Conservation (phyloP, 92 coral and sea anemone genomes). For the Actinostola sp. region DNA sequence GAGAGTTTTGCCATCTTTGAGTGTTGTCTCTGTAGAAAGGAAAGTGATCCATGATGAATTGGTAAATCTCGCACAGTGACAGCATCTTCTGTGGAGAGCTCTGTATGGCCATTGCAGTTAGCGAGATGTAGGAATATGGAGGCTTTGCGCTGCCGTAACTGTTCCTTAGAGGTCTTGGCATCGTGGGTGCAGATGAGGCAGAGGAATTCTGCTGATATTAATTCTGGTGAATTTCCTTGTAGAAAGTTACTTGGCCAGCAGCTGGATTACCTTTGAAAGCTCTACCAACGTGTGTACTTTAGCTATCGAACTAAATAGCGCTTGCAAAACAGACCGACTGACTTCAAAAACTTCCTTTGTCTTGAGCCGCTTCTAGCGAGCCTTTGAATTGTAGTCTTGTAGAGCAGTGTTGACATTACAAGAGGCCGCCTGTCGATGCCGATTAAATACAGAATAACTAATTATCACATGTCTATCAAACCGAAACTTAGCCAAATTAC, state of each 20-base stretch:
- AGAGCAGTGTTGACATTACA: conserved; percentile 88
- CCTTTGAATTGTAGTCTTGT: conserved; percentile 70
- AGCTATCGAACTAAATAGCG: conserved; percentile 85
- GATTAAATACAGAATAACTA: conserved; percentile 98
- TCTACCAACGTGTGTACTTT: conserved; percentile 77
- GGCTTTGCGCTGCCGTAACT: conserved; percentile 99
- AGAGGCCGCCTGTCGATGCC: conserved; percentile 93
- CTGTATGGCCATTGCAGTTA: conserved; percentile 98
- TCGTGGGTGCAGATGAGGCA: conserved; percentile 35
- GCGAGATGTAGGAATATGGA: conserved; percentile 94
- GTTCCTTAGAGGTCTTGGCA: conserved; percentile 98
- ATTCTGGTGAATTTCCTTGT: conserved; percentile 33
- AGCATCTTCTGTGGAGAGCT: conserved; percentile 99
- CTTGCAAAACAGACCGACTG: conserved; percentile 82
- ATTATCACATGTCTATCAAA: conserved; percentile 99
- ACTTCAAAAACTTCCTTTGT: conserved; percentile 91
- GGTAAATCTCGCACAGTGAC: conserved; percentile 93
- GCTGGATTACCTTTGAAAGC: conserved; percentile 82
- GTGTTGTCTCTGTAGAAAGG: conserved; percentile 98
- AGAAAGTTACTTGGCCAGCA: conserved; percentile 55
- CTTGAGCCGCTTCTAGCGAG: conserved; percentile 70
- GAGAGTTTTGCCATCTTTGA: conserved; percentile 99
- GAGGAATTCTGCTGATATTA: conserved; percentile 24
- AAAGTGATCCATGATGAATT: conserved; percentile 98
- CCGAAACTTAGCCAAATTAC: conserved; percentile 99